Evolutionary conservation across 2,888 invertebrate genomes (phyloP).

Genomic region (Blomia tropicalis): DNA sequence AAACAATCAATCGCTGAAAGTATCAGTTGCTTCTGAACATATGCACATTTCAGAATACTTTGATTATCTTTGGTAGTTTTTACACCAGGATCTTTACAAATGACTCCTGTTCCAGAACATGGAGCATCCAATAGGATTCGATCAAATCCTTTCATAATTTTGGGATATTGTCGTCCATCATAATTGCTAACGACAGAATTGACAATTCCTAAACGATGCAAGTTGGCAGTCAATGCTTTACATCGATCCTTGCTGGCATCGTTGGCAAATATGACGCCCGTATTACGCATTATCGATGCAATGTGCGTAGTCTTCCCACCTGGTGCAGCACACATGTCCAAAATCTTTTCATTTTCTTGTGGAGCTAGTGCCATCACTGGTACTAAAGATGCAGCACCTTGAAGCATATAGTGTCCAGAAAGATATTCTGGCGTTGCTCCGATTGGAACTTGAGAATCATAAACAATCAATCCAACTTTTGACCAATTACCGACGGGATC

Average conservation of each 20-base stretch:
- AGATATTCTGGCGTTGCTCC: slow-evolving; percentile 93
- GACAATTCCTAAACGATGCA: slow-evolving; percentile 84
- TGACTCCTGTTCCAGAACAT: slow-evolving; percentile 93
- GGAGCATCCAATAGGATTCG: slow-evolving; percentile 91
- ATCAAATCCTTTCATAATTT: slow-evolving; percentile 75
- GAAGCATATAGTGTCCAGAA: slow-evolving; percentile 91
- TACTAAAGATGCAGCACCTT: slow-evolving; percentile 82
- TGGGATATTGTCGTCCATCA: slow-evolving; percentile 70
- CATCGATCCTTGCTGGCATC: slow-evolving; percentile 71
- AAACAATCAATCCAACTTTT: slow-evolving; percentile 89
- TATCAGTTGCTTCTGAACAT: slow-evolving; percentile 76
- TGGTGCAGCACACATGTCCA: slow-evolving; percentile 96
- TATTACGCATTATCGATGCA: slow-evolving; percentile 93
- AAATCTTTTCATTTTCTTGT: slow-evolving; percentile 76
- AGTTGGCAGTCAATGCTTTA: slow-evolving; percentile 75
- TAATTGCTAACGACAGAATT: slow-evolving; percentile 76
- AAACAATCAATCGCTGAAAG: slow-evolving; percentile 91
- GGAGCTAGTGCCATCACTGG: slow-evolving; percentile 97
- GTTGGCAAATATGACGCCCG: slow-evolving; percentile 87
- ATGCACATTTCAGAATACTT: slow-evolving; percentile 77
- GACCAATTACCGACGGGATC: slow-evolving; percentile 98
- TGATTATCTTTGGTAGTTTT: slow-evolving; percentile 72
- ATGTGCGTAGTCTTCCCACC: slow-evolving; percentile 98
- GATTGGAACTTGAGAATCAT: slow-evolving; percentile 54
- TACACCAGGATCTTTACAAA: slow-evolving; percentile 90